Conservation (phyloP, 1,140 invertebrate species). For the Maniola jurtina region DNA sequence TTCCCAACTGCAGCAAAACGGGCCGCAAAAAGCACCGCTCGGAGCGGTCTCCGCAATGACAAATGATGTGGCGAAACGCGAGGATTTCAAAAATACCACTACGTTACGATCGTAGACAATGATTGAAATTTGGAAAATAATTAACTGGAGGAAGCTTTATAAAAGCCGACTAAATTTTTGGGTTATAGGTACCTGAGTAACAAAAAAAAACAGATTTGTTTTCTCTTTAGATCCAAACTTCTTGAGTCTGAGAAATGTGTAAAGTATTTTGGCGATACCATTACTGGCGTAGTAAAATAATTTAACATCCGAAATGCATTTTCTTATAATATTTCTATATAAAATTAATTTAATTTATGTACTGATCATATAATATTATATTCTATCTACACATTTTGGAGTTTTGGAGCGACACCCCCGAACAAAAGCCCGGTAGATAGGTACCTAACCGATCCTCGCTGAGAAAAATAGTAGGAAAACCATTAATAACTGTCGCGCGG, state of each 20-base stretch:
- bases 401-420: conserved; percentile 36
- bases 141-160: conserved; percentile 46
- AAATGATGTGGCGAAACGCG: conserved; percentile 54
- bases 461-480: conserved; percentile 76
- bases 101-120: conserved; percentile 50
- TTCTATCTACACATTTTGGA: conserved; percentile 23
- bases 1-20: conserved; percentile 46
- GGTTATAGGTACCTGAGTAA: not conserved
- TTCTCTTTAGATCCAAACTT: no score
- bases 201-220: no score
- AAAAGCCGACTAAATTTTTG: conserved; percentile 31
- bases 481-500: conserved; percentile 76
- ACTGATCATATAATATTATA: conserved; percentile 28
- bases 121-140: conserved; percentile 62
- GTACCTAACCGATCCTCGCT: conserved; percentile 71
- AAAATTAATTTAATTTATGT: conserved; percentile 19
- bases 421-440: conserved; percentile 61
- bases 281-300: no score
- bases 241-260: no score
- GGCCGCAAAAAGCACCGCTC: conserved; percentile 55
- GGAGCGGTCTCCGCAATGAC: conserved; percentile 50
- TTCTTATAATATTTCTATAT: no score
- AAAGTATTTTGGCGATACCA: no score
- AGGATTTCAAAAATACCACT: conserved; percentile 59
- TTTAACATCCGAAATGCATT: no score